Evolutionary conservation across 2,113 vertebrate species (phyloP).

Genomic region (Delphinus delphis): DNA sequence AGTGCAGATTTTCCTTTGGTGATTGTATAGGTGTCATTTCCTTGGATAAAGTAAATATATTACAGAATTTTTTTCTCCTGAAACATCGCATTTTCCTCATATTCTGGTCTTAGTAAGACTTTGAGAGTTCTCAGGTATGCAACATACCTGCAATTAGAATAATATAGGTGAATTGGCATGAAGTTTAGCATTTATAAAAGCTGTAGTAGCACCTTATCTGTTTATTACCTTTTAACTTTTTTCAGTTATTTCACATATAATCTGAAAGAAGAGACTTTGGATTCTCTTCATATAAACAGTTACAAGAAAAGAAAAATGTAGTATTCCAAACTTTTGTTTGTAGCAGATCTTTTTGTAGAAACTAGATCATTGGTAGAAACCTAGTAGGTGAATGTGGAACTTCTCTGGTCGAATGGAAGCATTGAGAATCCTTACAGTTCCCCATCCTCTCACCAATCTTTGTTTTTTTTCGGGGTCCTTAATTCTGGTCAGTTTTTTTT

Average conservation of each 20-base stretch:
- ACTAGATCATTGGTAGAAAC: not conserved
- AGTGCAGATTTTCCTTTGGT: not conserved
- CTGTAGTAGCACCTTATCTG: not conserved
- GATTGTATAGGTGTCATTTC: not conserved
- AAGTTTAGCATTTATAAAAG: not conserved
- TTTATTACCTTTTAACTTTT: slow-evolving; percentile 23
- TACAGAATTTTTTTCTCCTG: not conserved
- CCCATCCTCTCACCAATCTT: not conserved
- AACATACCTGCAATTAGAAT: not conserved
- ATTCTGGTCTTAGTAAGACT: not conserved
- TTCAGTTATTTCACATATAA: not conserved
- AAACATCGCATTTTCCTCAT: not conserved
- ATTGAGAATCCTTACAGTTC: not conserved
- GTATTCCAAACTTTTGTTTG: not conserved
- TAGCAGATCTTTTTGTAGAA: not conserved
- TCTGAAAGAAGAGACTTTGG: slow-evolving; percentile 40
- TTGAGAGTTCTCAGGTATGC: not conserved
- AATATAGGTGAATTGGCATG: not conserved
- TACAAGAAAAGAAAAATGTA: not conserved
- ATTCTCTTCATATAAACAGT: not conserved
- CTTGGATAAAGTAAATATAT: not conserved
- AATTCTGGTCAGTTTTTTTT: not conserved
- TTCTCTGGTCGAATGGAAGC: not conserved
- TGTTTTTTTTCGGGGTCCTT: not conserved
- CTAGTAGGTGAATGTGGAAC: not conserved